Evolutionary conservation across 1,140 invertebrate genomes (phyloP), one percentile per base, ranked within the genome.

Genomic region (Leptoteleia sp.): DNA sequence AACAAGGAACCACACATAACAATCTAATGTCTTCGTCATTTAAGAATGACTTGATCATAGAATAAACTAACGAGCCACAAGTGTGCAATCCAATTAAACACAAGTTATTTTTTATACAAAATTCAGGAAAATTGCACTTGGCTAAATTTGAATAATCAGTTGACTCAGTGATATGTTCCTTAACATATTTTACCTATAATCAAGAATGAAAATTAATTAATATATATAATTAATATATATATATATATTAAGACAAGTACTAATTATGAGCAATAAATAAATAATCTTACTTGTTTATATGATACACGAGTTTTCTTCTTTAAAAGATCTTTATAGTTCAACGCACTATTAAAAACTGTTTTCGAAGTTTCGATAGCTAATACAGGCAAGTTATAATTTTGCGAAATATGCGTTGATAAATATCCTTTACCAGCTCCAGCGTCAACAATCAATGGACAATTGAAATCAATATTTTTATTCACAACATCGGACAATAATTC

Each of bases 351-450:
- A 0, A 92, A 93, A 84, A 94, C 94, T 7, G 84, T 83, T 42
- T 88, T 79, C 16, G 92, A 93, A 12, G 93, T 93, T 89, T 97
- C 96, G 1, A 97, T 91, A 2, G 95, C 95, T 2, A 97, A 88
- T 17, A 96, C 94, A 15, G 92, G 92, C 45, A 95, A 87, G 4
- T 91, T 85, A 88, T 94, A 92, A 55, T 93, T 90, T 3, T 96
- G 90, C 0, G 93, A 91, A 38, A 97, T 86, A 50, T 94, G 91
- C 0, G 93, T 93, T 22, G 94, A 94, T 0, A 97, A 87, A 88
- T 97, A 96, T 0, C 95, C 96, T 86, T 95, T 95, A 0, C 96
- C 96, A 87, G 96, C 96, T 0, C 96, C 96, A 25, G 95, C 92
- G 87, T 98, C 96, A 35, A 97, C 91, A 68, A 96, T 90, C 19